Conservation (phyloP, 2,888 invertebrate genomes). For the Aphodius granarius region DNA sequence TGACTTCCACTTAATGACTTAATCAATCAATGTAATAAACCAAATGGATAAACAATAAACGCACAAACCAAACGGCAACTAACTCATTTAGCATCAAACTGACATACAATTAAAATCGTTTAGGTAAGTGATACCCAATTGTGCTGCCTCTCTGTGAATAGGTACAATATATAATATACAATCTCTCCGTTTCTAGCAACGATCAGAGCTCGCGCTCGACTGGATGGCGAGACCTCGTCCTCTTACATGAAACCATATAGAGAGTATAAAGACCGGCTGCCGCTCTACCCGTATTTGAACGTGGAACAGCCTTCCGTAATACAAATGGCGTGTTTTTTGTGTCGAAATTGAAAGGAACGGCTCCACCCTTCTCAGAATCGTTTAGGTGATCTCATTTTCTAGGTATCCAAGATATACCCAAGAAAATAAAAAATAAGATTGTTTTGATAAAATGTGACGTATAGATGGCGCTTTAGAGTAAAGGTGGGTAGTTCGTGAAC, state of each 20-base stretch:
- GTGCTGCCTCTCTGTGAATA: neutral
- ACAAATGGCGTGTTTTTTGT: neutral
- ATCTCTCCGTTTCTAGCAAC: neutral
- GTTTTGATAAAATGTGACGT: no score
- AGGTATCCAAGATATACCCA: neutral
- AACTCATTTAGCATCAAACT: neutral
- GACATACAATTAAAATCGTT: neutral
- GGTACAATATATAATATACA: neutral
- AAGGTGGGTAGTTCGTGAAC: no score
- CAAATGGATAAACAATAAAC: no score
- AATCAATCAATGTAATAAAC: no score
- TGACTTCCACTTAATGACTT: no score
- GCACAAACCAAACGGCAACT: no score
- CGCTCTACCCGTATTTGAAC: neutral
- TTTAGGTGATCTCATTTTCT: neutral
- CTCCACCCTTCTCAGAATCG: neutral
- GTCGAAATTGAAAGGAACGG: neutral
- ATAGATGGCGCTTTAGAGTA: no score
- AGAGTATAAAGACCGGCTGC: neutral
- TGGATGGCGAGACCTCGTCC: neutral
- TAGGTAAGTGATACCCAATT: neutral
- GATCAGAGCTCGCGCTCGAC: neutral
- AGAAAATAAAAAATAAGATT: neutral
- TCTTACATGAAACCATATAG: neutral
- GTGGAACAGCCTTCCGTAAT: neutral